Base-by-base conservation (phyloP, 2,888 invertebrate species). In the Chymomyza amoena region DNA sequence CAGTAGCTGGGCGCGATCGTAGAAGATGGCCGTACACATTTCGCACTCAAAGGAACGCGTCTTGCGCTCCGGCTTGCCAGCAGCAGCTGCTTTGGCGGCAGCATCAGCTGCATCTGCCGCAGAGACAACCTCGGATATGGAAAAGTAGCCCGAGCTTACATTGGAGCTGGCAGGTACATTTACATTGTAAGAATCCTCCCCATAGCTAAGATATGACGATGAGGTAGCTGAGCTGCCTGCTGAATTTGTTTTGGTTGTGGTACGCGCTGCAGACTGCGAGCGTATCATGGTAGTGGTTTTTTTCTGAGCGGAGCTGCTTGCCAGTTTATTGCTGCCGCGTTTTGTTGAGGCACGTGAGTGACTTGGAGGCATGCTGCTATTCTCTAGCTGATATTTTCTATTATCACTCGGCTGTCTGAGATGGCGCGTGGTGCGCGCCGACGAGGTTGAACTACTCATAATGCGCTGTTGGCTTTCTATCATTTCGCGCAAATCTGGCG, bases 21-120 rank as follows among this genome's bases (percentile, higher is more conserved):
- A 92, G 91, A 97, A 97, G 79, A 95, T 94, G 61, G 94, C 94
- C 66, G 95, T 94, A 90, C 97, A 97, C 95, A 97, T 96, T 91
- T 96, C 96, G 89, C 97, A 97, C 79, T 94, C 95, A 91, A 94
- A 96, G 57, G 94, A 94, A 77, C 90, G 90, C 7, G 81, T 79
- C n/a, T 87, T 80, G 4, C 81, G 84, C 20, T 81, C 78, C 28
- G 75, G 59, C 56, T 74, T 88, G 10, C 80, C 77, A 32, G 84
- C 80, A 0, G 81, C 80, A 4, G 76, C 80, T 9, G 79, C 75
- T 59, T 80, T 75, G 52, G 89, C 82, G 0, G 81, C 83, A n/a
- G 81, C 81, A 61, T 84, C 84, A 5, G 80, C 80, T 0, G 88
- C 80, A 66, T 84, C 87, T 0, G 87, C 83, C 10, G 86, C 83